phyloP scores from a whole-genome alignment of 2,888 invertebrate species.

The Dascillus cervinus region DNA sequence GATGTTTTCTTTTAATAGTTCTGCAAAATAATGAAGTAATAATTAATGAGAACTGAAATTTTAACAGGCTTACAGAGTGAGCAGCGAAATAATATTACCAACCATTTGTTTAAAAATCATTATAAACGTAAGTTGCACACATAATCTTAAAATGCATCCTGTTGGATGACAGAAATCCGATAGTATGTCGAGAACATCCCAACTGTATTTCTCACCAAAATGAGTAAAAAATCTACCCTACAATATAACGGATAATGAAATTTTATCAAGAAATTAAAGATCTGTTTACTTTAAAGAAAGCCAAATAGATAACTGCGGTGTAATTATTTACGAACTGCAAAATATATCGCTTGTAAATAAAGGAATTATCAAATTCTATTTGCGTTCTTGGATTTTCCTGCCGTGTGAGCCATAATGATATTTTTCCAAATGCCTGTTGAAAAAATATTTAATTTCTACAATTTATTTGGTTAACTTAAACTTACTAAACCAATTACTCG shows the following conservation, averaged over 20 bases:
- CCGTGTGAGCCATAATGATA: constrained; percentile 31
- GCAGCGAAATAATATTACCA: constrained; percentile 45
- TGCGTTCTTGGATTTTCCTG: constrained; percentile 39
- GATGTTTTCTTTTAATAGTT: background rate
- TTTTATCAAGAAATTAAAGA: background rate
- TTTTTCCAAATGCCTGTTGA: constrained; percentile 28
- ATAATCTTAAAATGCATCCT: constrained; percentile 51
- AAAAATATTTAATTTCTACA: background rate
- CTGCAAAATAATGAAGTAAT: background rate
- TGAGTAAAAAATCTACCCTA: constrained; percentile 44
- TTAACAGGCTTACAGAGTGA: constrained; percentile 43
- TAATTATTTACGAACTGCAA: constrained; percentile 37
- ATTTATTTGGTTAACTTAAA: constrained; percentile 9
- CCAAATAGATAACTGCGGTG: constrained; percentile 33
- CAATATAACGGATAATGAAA: constrained; percentile 4
- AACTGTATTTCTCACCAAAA: constrained; percentile 37
- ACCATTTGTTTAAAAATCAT: constrained; percentile 50
- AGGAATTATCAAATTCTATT: constrained; percentile 33
- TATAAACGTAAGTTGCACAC: constrained; percentile 50
- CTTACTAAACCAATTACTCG: constrained; percentile 25
- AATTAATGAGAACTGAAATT: background rate
- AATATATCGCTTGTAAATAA: constrained; percentile 36
- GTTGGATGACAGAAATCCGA: constrained; percentile 44
- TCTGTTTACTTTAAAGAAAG: constrained; percentile 35
- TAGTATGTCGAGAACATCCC: constrained; percentile 23